Evolutionary conservation across 2,888 invertebrate genomes (phyloP).

Genomic region (Tiphia femorata): DNA sequence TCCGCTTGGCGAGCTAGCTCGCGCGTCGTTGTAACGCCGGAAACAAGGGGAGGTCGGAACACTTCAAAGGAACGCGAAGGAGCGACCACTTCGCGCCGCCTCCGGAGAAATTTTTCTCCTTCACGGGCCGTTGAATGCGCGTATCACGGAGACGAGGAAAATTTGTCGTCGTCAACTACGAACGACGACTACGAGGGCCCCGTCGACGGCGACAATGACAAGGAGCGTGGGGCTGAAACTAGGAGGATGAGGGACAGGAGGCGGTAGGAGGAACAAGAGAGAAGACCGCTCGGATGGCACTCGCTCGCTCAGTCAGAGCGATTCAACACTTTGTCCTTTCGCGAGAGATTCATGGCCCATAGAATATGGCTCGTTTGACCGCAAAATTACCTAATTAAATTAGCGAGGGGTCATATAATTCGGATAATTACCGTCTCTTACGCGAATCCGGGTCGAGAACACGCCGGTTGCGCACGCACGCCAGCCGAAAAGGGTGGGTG

Average conservation of each 20-base stretch:
- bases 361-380: slow-evolving; percentile 34
- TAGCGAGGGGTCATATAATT: slow-evolving; percentile 38
- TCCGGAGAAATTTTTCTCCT: slow-evolving; percentile 37
- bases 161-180: no score
- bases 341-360: slow-evolving; percentile 26
- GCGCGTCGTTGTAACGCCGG: no score
- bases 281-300: slow-evolving; percentile 6
- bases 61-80: no score
- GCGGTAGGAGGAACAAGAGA: slow-evolving; percentile 6
- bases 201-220: no score
- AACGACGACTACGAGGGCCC: slow-evolving; percentile 5
- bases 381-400: slow-evolving; percentile 44
- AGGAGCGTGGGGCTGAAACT: neutral
- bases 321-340: slow-evolving; percentile 21
- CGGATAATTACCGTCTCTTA: slow-evolving; percentile 34
- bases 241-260: neutral
- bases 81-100: slow-evolving; percentile 45
- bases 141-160: slow-evolving; percentile 20
- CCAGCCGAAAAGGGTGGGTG: no score
- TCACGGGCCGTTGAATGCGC: slow-evolving; percentile 37
- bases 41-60: no score
- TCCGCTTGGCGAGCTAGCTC: no score
- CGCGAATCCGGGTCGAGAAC: no score
- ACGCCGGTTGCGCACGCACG: no score
- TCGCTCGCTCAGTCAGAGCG: slow-evolving; percentile 7